Evolutionary conservation across 2,113 vertebrate genomes (phyloP), one percentile per base, ranked within the genome.

Genomic region (Daubentonia madagascariensis): DNA sequence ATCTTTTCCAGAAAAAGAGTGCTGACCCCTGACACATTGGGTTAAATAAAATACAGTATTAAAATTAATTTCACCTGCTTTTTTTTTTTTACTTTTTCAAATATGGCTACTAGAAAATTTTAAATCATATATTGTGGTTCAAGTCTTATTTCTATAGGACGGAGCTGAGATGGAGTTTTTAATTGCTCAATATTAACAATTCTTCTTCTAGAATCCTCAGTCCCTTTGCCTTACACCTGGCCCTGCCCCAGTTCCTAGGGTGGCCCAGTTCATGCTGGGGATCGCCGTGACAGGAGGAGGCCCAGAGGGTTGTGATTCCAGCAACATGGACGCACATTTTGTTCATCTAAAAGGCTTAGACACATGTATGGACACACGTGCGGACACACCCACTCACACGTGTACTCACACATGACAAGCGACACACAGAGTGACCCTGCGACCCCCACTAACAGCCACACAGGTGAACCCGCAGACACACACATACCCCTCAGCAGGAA

Each of bases 1-100:
- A 22, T 45, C 8, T 84, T 61, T 37, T 52, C 17, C 30, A 35
- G 50, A 70, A 63, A 90, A 67, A 5, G 7, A 54, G 14, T 50
- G 35, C 37, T 1, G 2, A 48, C 17, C 6, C 76, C 40, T 61
- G 20, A 65, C 17, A 76, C n/a, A 28, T 8, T 67, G 65, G 17
- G 73, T 68, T 89, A n/a, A 88, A 48, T 67, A 65, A 95, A 94
- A 94, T 25, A 50, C 20, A 85, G 40, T 65, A 78, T 22, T 52
- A 72, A 83, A 63, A 79, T 73, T 22, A 59, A 52, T 50, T 85
- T 78, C 52, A 87, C 63, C 43, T 18, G 2, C 6, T 80, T 23
- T 40, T 12, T 65, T 92, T 40, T 12, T 72, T 90, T 84, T 67
- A 32, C 8, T 11, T 78, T 50, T 75, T 54, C 16, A 45, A 52